These are phyloP conservation scores for Callimorpha dominula DNA, from an alignment of 2,888 invertebrate genomes.

Conservation along the genomic window DNA sequence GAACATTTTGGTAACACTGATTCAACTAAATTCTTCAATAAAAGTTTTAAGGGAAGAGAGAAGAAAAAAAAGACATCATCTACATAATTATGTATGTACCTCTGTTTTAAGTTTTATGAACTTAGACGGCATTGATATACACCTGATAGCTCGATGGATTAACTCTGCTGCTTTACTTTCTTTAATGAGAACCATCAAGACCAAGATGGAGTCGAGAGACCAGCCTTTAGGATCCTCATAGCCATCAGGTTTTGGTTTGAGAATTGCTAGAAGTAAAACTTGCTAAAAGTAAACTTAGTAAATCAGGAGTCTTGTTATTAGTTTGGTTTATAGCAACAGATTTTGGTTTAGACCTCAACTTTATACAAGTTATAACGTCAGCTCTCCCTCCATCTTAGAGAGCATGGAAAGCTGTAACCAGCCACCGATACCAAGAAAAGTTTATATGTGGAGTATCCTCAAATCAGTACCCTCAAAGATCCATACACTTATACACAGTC, in stretches of 20 bases:
- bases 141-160: background rate
- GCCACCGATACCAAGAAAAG: too few relatives aligned
- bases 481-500: too few relatives aligned
- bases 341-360: too few relatives aligned
- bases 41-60: background rate
- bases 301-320: background rate
- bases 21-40: too few relatives aligned
- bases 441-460: too few relatives aligned
- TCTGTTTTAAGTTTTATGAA: background rate
- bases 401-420: too few relatives aligned
- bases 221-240: background rate
- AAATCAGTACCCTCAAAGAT: too few relatives aligned
- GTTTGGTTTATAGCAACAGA: too few relatives aligned
- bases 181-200: background rate
- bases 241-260: background rate
- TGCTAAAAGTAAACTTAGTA: background rate
- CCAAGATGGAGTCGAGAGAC: background rate
- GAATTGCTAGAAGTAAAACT: background rate
- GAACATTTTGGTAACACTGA: background rate
- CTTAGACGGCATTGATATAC: background rate
- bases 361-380: too few relatives aligned
- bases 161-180: background rate
- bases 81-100: background rate
- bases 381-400: too few relatives aligned
- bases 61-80: background rate